phyloP scores from a whole-genome alignment of 2,888 invertebrate genomes.

The Allolobophora icterica region DNA sequence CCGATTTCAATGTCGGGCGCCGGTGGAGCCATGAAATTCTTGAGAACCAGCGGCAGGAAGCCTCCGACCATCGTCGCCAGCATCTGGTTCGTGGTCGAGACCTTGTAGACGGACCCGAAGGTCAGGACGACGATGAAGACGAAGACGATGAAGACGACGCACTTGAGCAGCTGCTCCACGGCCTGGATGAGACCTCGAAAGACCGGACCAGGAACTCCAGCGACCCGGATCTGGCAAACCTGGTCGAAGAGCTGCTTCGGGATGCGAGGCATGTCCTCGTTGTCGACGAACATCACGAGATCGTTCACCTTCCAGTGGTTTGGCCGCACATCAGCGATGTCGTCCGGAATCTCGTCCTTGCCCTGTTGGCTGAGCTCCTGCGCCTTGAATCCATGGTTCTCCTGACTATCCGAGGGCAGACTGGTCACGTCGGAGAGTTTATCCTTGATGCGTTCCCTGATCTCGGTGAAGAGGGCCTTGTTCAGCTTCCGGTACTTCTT shows the following conservation, averaged over 20 bases:
- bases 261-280: slow-evolving; percentile 62
- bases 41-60: too few relatives aligned
- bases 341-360: slow-evolving; percentile 49
- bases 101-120: slow-evolving; percentile 60
- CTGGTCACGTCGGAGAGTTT: slow-evolving; percentile 49
- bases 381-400: slow-evolving; percentile 53
- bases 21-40: too few relatives aligned
- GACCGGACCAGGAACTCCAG: too few relatives aligned
- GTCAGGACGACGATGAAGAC: too few relatives aligned
- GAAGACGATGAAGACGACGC: too few relatives aligned
- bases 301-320: slow-evolving; percentile 60
- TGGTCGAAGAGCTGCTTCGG: too few relatives aligned
- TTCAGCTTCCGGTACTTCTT: slow-evolving; percentile 62
- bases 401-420: slow-evolving; percentile 52
- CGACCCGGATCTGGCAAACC: too few relatives aligned
- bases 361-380: slow-evolving; percentile 49
- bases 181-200: too few relatives aligned
- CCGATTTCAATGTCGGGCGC: too few relatives aligned
- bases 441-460: slow-evolving; percentile 60
- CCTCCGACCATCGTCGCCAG: slow-evolving; percentile 62
- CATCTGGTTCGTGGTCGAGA: slow-evolving; percentile 63
- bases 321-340: slow-evolving; percentile 38
- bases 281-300: slow-evolving; percentile 60
- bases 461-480: too few relatives aligned
- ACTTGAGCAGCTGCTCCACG: too few relatives aligned